phyloP scores from a whole-genome alignment of 2,888 invertebrate genomes.

The Polietes domitor region DNA sequence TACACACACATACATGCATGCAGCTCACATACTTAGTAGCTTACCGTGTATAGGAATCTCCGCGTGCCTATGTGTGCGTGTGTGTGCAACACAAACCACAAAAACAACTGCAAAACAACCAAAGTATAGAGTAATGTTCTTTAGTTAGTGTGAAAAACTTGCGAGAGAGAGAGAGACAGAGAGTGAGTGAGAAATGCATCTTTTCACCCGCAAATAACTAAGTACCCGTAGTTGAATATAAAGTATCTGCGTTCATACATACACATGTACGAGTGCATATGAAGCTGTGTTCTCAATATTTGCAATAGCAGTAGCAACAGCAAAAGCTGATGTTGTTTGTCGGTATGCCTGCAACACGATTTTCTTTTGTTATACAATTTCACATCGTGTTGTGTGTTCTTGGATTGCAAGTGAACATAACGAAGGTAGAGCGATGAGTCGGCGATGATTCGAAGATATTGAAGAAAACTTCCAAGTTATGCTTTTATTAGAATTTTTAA shows the following conservation, averaged over 20 bases:
- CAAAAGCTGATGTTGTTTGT: background rate
- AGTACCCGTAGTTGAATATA: slow-evolving; percentile 7
- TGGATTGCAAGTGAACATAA: background rate
- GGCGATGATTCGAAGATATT: too few relatives aligned
- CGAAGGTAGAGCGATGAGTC: too few relatives aligned
- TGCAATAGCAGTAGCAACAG: background rate
- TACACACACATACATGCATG: slow-evolving; percentile 24
- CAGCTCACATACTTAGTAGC: too few relatives aligned
- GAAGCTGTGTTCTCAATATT: too few relatives aligned
- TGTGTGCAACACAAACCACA: background rate
- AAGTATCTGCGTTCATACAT: background rate
- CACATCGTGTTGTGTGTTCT: background rate
- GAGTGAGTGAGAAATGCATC: slow-evolving; percentile 2
- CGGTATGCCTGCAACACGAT: background rate
- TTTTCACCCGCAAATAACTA: slow-evolving; percentile 10
- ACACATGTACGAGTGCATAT: too few relatives aligned
- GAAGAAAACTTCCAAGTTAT: too few relatives aligned
- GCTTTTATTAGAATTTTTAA: too few relatives aligned
- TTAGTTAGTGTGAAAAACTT: background rate
- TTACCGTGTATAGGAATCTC: background rate
- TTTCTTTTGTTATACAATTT: slow-evolving; percentile 34
- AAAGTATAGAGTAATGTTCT: background rate
- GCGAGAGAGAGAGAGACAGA: background rate
- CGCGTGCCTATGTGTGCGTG: background rate
- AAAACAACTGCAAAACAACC: background rate